A percentile compares a stretch with the other conserved stretches of the same genome.
Evolutionary conservation across 2,888 invertebrate species (phyloP).

Genomic region (Drosophila mercatorum): DNA sequence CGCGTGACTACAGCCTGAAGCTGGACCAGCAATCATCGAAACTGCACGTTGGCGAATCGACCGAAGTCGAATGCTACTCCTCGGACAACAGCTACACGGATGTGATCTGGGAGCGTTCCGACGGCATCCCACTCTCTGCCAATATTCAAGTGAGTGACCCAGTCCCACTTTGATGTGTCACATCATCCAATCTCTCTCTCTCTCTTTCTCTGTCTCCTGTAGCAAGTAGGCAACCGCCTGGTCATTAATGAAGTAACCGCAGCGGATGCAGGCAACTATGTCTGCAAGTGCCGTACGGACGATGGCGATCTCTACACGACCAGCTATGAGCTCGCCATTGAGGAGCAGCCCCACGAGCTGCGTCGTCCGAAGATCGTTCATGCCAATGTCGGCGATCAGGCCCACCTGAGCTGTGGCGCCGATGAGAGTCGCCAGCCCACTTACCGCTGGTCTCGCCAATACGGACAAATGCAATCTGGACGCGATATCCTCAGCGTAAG

Average conservation of each 20-base stretch:
- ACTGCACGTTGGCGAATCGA: constrained; percentile 82
- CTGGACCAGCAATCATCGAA: constrained; percentile 83
- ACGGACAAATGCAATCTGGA: constrained; percentile 82
- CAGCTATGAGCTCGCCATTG: constrained; percentile 85
- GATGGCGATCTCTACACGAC: constrained; percentile 86
- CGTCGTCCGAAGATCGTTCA: constrained; percentile 83
- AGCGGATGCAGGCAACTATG: constrained; percentile 94
- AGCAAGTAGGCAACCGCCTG: constrained; percentile 84
- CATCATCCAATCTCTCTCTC: neutral
- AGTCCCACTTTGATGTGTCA: neutral
- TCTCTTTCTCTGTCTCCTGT: neutral
- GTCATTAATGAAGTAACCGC: constrained; percentile 91
- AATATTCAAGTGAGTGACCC: constrained; percentile 77
- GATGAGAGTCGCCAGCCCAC: constrained; percentile 62
- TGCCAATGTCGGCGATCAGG: constrained; percentile 86
- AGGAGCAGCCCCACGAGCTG: constrained; percentile 76
- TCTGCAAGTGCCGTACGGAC: constrained; percentile 89
- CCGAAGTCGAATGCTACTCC: constrained; percentile 84
- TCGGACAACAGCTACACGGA: constrained; percentile 81
- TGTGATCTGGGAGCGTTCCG: constrained; percentile 83
- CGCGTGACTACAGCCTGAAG: constrained; percentile 80
- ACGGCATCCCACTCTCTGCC: constrained; percentile 78
- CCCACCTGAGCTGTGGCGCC: constrained; percentile 89
- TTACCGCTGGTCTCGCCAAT: constrained; percentile 84
- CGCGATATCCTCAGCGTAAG: constrained; percentile 78